Evolutionary conservation across 2,888 invertebrate genomes (phyloP), one percentile per base, ranked within the genome.

Genomic region (Caenorhabditis drosophilae): DNA sequence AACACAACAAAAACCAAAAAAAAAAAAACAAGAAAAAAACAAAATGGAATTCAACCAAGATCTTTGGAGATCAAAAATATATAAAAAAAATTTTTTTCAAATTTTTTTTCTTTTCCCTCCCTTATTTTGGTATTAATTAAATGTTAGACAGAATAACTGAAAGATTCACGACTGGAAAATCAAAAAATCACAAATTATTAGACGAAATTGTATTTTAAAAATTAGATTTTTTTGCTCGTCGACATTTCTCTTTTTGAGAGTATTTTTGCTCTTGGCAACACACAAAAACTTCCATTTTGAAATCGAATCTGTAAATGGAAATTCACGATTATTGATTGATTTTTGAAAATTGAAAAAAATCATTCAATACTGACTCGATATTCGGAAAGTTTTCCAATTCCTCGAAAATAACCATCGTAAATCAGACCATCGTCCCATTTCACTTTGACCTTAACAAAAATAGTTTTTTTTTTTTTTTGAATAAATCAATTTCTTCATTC

Each of bases 321-420:
- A 31, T 31, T n/a, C n/a, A n/a, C 31, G 31, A 31, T 9, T 9
- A 31, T 9, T 6, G 12, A 31, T 9, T 12, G 31, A 12, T 12
- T 31, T 31, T 31, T 12, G 31, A 31, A 18, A 40, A 40, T 36
- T 36, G 36, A 36, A 36, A 4, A 36, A 15, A 9, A n/a, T 4
- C 12, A 36, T 12, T 9, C 4, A 20, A 4, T 20, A 42, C 44
- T 45, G 3, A 45, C 44, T 2, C 15, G 2, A 18, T 45, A 45
- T 45, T 45, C 44, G 4, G 25, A 16, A 16, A 18, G 11, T 23
- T 45, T 15, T 7, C 27, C 16, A 4, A 16, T 16, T 4, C 72
- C 70, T 2, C 78, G 68, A 56, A 61, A 79, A 52, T 72, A 79
- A 0, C 58, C 78, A 26, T 68, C 67, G 52, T 77, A 80, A 9